Percentiles rank a stretch among this genome's conserved stretches.
Evolutionary conservation across 2,113 vertebrate genomes (phyloP).

Genomic region (Gadus chalcogrammus): DNA sequence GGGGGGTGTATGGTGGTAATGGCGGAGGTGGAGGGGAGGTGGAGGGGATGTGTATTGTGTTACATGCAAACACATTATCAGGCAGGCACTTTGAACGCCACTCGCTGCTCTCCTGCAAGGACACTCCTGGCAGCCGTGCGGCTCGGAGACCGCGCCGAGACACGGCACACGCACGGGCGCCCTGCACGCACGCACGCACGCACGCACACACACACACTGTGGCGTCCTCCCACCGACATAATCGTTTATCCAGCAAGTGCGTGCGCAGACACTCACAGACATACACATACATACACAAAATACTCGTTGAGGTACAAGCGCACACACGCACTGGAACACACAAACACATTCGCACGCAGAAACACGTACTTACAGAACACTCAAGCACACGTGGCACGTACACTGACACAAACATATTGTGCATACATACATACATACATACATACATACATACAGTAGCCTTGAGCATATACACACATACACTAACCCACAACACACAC

Average conservation of each 20-base stretch:
- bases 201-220: constrained; percentile 10
- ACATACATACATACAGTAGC: no score
- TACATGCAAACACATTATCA: constrained; percentile 59
- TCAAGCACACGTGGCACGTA: neutral
- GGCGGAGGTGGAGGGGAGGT: neutral
- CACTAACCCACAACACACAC: no score
- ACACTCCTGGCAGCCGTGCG: constrained; percentile 27
- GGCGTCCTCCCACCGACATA: neutral
- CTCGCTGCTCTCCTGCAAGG: constrained; percentile 37
- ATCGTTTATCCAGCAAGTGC: neutral
- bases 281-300: constrained; percentile 2
- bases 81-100: constrained; percentile 39
- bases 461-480: no score
- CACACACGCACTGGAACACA: neutral
- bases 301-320: constrained; percentile 9
- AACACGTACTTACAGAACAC: neutral
- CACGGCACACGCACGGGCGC: neutral
- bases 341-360: neutral
- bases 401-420: no score
- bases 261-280: neutral
- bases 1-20: constrained; percentile 2
- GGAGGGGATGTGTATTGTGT: constrained; percentile 39
- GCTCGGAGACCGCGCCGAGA: no score
- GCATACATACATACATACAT: constrained; percentile 4
- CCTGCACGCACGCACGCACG: constrained; percentile 28